These are phyloP conservation scores for Hypocryptadius cinnamomeus DNA, from an alignment of 2,113 vertebrate species.

Conservation along the genomic window DNA sequence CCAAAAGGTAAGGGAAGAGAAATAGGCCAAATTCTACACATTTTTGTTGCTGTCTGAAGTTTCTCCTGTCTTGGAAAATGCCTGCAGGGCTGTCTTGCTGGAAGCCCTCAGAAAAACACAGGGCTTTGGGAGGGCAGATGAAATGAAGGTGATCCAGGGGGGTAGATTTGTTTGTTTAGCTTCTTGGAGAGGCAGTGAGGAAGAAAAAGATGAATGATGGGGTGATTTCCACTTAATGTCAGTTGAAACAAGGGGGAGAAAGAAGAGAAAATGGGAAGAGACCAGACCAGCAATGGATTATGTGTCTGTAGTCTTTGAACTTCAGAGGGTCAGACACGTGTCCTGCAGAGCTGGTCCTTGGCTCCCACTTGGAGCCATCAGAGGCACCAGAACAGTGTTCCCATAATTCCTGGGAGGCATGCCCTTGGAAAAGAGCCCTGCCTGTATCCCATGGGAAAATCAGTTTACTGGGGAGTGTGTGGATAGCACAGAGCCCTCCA, in stretches of 20 bases:
- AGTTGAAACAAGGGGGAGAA: background rate
- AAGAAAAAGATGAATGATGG: background rate
- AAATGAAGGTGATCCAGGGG: background rate
- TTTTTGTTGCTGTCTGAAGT: slow-evolving; percentile 52
- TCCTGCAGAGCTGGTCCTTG: background rate
- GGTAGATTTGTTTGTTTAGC: background rate
- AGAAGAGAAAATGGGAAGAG: background rate
- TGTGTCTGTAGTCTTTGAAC: background rate
- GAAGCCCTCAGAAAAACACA: background rate
- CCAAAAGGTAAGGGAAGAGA: slow-evolving; percentile 22
- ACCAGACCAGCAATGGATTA: background rate
- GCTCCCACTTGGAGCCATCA: background rate
- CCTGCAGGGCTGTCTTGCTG: slow-evolving; percentile 22
- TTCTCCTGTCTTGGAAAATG: slow-evolving; percentile 46
- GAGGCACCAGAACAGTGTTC: background rate
- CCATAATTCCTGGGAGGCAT: background rate
- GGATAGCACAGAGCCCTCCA: rapidly evolving
- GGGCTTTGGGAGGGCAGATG: background rate
- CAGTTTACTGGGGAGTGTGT: background rate
- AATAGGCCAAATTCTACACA: slow-evolving; percentile 46
- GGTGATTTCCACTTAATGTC: background rate
- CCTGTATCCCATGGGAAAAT: background rate
- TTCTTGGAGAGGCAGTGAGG: background rate
- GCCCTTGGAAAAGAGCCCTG: background rate
- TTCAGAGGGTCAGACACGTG: background rate